Percentiles rank a stretch among this genome's conserved stretches.
Evolutionary conservation across 2,113 vertebrate genomes (phyloP).

Genomic region (Heterotis niloticus): DNA sequence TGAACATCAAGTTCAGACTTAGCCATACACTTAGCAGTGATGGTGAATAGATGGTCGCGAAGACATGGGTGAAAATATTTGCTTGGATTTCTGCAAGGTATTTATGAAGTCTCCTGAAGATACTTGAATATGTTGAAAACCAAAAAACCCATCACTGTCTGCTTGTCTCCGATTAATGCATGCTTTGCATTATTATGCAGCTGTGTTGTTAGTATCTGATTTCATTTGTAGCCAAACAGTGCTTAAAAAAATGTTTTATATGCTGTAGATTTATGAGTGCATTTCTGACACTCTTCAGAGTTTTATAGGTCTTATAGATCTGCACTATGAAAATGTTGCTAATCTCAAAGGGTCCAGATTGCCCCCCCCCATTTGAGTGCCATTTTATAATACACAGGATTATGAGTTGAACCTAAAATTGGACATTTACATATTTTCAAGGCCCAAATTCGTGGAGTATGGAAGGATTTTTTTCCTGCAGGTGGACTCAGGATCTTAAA

Average conservation of each 20-base stretch:
- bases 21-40: background rate
- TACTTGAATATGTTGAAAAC: constrained; percentile 61
- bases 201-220: constrained; percentile 39
- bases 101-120: constrained; percentile 57
- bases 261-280: constrained; percentile 51
- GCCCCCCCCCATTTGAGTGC: constrained; percentile 41
- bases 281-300: constrained; percentile 52
- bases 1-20: background rate
- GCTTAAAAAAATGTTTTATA: constrained; percentile 42
- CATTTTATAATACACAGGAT: constrained; percentile 47
- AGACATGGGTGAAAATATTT: constrained; percentile 25
- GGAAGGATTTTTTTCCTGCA: constrained; percentile 53
- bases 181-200: constrained; percentile 9
- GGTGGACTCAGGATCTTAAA: background rate
- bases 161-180: background rate
- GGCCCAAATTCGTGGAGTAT: constrained; percentile 28
- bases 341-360: constrained; percentile 43
- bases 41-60: constrained; percentile 25
- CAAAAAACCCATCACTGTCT: constrained; percentile 20
- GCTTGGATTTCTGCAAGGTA: constrained; percentile 19
- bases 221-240: constrained; percentile 38
- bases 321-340: constrained; percentile 45
- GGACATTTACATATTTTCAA: constrained; percentile 26
- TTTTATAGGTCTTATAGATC: constrained; percentile 74
- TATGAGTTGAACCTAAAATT: constrained; percentile 36